Percentiles rank a stretch among this genome's conserved stretches.
Conservation (phyloP, 2,797 vertebrate species). For the Arrhamphus sclerolepis region DNA sequence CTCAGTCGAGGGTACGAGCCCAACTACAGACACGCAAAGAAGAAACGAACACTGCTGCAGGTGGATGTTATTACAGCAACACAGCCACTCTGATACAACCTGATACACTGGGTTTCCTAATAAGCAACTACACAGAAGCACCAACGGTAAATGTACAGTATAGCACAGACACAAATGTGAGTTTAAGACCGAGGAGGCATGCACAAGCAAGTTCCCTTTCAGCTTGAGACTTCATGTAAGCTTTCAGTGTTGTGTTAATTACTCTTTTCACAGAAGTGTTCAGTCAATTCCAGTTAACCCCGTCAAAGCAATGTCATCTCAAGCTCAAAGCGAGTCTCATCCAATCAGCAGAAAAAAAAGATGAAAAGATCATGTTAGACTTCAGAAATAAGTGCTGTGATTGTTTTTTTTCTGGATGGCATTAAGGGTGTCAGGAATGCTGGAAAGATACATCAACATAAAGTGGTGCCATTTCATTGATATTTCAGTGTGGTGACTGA, state of each 20-base stretch:
- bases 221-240: slow-evolving; percentile 31
- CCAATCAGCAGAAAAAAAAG: slow-evolving; percentile 16
- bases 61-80: slow-evolving; percentile 26
- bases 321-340: slow-evolving; percentile 25
- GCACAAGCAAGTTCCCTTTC: slow-evolving; percentile 28
- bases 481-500: slow-evolving; percentile 19
- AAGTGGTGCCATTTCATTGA: slow-evolving; percentile 22
- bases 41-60: slow-evolving; percentile 57
- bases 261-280: not conserved
- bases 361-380: slow-evolving; percentile 18
- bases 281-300: not conserved
- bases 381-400: slow-evolving; percentile 17
- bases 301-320: not conserved
- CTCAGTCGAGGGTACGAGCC: slow-evolving; percentile 89
- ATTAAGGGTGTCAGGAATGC: slow-evolving; percentile 12
- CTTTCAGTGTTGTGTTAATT: not conserved
- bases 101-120: not conserved
- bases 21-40: slow-evolving; percentile 76
- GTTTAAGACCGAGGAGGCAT: slow-evolving; percentile 24
- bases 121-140: slow-evolving; percentile 16
- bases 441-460: not conserved
- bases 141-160: not conserved
- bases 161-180: slow-evolving; percentile 19
- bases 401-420: not conserved
- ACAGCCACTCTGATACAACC: slow-evolving; percentile 11